Evolutionary conservation across 1,140 invertebrate species (phyloP).

Genomic region (Philaenus spumarius): DNA sequence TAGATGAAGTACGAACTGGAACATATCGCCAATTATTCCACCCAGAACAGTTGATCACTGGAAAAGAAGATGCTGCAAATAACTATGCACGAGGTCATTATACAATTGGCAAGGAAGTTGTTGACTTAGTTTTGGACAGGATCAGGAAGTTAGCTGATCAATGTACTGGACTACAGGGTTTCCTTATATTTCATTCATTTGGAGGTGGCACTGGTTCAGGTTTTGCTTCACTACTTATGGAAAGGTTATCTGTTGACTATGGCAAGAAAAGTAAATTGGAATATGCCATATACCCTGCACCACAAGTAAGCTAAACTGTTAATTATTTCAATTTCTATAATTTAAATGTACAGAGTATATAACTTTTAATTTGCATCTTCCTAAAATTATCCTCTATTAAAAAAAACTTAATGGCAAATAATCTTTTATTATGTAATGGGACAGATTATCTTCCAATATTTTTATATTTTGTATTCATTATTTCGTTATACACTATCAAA

Average conservation of each 20-base stretch:
- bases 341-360: no score
- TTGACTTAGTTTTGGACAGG: slow-evolving; percentile 61
- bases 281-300: slow-evolving; percentile 62
- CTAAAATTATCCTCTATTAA: no score
- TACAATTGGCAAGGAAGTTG: slow-evolving; percentile 69
- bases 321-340: no score
- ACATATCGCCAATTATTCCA: slow-evolving; percentile 54
- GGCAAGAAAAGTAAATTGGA: slow-evolving; percentile 64
- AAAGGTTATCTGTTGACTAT: slow-evolving; percentile 57
- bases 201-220: slow-evolving; percentile 81
- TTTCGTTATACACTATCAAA: no score
- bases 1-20: slow-evolving; percentile 52
- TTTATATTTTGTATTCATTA: no score
- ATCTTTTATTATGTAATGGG: no score
- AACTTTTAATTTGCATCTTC: no score
- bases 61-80: slow-evolving; percentile 67
- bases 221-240: slow-evolving; percentile 60
- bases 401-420: no score
- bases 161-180: slow-evolving; percentile 73
- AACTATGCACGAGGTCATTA: slow-evolving; percentile 76
- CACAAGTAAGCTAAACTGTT: slow-evolving; percentile 43
- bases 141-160: slow-evolving; percentile 69
- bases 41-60: slow-evolving; percentile 55
- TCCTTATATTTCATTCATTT: slow-evolving; percentile 82
- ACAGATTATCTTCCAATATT: no score